Base-by-base conservation (phyloP, 2,113 vertebrate species). In the Tragulus kanchil region DNA sequence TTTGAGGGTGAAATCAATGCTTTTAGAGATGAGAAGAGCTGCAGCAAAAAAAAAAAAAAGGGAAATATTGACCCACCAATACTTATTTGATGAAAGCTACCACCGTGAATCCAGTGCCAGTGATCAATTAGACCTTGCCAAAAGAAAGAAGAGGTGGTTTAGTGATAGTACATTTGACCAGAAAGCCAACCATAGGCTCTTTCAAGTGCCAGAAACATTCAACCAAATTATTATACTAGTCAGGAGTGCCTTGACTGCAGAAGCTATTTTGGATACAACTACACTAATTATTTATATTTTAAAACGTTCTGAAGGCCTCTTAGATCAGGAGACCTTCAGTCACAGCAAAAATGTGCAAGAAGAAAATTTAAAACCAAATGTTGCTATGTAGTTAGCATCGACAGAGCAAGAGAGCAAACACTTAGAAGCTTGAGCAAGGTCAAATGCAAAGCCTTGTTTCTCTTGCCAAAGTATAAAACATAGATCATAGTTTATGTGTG, bases 71-170 rank as follows among this genome's bases (percentile, higher is more conserved):
- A 88, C 87, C 21, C 64, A 83, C 71, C 85, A 71, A 69, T 61
- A 94, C 85, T 79, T 97, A 3, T 69, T 79, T 71, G 95, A 98
- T 90, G 94, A 98, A 96, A 96, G 86, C 81, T 79, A 71, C 90
- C 95, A 96, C 97, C 93, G 93, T 36, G 93, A 98, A 65, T 85
- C 8, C 0, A 97, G 96, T 84, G 97, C 79, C 77, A 94, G 95
- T 25, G 14, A 91, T 52, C 95, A 95, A 23, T 71, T 97, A 93
- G 97, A 98, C 25, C 94, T 93, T 0, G 93, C 95, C 58, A 73
- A 93, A 89, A 98, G 97, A 78, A 98, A 98, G 77, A 97, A 90
- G 93, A 98, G 95, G 85, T 97, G 95, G 81, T 96, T 86, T 48
- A 36, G 79, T 75, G 95, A 97, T 94, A 97, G 95, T 85, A 88